Base-by-base conservation (phyloP, 2,113 vertebrate species). In the Thamnophis sirtalis region DNA sequence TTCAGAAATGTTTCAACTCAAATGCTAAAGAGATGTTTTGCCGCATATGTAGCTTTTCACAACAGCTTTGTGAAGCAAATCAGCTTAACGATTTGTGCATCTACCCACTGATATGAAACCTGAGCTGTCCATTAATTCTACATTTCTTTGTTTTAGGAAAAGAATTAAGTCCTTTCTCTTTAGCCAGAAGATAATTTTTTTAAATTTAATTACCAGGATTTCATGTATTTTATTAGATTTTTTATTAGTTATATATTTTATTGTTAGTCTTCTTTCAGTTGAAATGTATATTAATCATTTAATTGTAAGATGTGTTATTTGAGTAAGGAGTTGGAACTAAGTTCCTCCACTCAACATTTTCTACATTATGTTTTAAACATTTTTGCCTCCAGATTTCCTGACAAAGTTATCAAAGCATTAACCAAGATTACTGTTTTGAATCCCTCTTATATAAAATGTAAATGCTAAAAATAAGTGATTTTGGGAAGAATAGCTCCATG, bases 381-480 rank as follows among this genome's bases (percentile, higher is more conserved):
- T 33, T 84, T 33, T 50, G 8, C 73, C 48, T 56, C 11, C 88
- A 68, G 28, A 55, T 56, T 85, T 48, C 48, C 22, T 90, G 24
- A 48, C 28, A 55, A 88, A 84, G 7, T 8, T 54, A 56, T 90
- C 24, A 49, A 56, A 49, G 19, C 54, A 85, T 85, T 48, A 86
- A n/a, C 1, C 8, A 68, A 68, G 9, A 33, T 49, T 21, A 43
- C 48, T 4, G 7, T 58, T 84, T 56, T 91, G 10, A 17, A 56
- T 2, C 48, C 87, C 68, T 87, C 56, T 22, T 68, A 53, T 0
- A 60, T 68, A 8, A 89, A 28, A 85, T 80, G 1, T 33, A 94
- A 88, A 38, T 84, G 56, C 92, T 93, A 92, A 93, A 88, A 49
- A 43, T 94, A 91, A 13, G 11, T 68, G 13, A 68, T 68, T 33